Base-by-base conservation (phyloP, 2,888 invertebrate genomes). In the Orthosia gracilis region DNA sequence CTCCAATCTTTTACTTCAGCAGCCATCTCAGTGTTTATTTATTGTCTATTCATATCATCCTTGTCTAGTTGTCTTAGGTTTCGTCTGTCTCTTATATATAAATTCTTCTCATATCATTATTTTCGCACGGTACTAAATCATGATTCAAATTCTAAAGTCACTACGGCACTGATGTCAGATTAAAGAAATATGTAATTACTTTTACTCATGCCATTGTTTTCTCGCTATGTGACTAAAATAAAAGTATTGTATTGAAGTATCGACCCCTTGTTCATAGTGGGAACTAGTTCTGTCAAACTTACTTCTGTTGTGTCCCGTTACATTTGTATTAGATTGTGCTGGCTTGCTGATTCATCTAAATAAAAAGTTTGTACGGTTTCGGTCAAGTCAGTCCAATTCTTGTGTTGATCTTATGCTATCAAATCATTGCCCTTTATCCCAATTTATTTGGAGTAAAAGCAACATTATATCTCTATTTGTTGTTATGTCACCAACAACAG, bases 311-410 rank as follows among this genome's bases (percentile, higher is more conserved):
- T n/a, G 31, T 72, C 7, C 77, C 76, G 62, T 69, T 76, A 76
- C 4, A 12, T 62, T 68, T 47, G 50, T 69, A 57, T 57, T 57
- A n/a, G 55, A 76, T 55, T 76, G 17, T 45, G 7, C 13, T 4
- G 11, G 55, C 11, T 55, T 62, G 62, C 61, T 76, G 76, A 57
- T 76, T 76, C 69, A 62, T 76, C 23, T 49, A 21, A 66, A 31
- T 75, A 66, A 31, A 66, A 31, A 58, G 64, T 58, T 63, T 2
- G 15, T 21, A 55, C 1, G 13, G 23, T 26, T 57, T 18, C 21
- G 3, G 7, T n/a, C 9, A 50, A 49, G 15, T 49, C 49, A 50
- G n/a, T 57, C 0, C 2, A 11, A 11, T 18, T 58, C 18, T 45
- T 21, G 13, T 58, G 15, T 52, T 47, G 1, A 52, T 58, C 9